Conservation (phyloP, 2,113 vertebrate species). For the Silurus glanis region DNA sequence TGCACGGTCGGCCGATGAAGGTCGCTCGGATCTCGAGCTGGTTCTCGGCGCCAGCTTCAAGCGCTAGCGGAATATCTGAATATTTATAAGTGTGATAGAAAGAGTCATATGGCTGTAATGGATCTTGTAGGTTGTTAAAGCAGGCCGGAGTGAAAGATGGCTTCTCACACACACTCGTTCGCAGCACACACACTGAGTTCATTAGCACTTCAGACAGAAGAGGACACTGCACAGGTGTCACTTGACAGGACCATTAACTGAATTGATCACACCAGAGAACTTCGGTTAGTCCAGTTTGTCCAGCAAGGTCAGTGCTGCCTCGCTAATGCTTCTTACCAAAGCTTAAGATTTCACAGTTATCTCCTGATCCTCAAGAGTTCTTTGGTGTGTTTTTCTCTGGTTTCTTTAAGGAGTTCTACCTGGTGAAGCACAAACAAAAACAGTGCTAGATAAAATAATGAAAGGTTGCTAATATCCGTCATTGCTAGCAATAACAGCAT, state of each 20-base stretch:
- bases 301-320: constrained; percentile 70
- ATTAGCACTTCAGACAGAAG: constrained; percentile 77
- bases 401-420: neutral
- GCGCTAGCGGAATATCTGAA: neutral
- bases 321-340: constrained; percentile 52
- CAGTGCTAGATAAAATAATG: neutral
- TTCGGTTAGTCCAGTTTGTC: constrained; percentile 64
- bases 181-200: constrained; percentile 67
- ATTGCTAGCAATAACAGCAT: neutral
- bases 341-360: neutral
- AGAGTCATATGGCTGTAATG: constrained; percentile 11
- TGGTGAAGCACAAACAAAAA: neutral
- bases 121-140: constrained; percentile 23
- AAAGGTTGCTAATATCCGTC: neutral
- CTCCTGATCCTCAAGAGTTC: neutral
- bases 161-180: constrained; percentile 38
- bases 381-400: neutral
- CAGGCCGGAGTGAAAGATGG: neutral
- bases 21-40: neutral
- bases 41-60: neutral
- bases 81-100: neutral
- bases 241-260: constrained; percentile 79
- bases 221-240: constrained; percentile 78
- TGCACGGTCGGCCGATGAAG: neutral
- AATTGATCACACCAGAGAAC: constrained; percentile 74